Percentiles rank a stretch among this genome's conserved stretches.
These are phyloP conservation scores for Eudasyphora cyanicolor DNA, from an alignment of 2,888 invertebrate genomes.

Conservation along the genomic window DNA sequence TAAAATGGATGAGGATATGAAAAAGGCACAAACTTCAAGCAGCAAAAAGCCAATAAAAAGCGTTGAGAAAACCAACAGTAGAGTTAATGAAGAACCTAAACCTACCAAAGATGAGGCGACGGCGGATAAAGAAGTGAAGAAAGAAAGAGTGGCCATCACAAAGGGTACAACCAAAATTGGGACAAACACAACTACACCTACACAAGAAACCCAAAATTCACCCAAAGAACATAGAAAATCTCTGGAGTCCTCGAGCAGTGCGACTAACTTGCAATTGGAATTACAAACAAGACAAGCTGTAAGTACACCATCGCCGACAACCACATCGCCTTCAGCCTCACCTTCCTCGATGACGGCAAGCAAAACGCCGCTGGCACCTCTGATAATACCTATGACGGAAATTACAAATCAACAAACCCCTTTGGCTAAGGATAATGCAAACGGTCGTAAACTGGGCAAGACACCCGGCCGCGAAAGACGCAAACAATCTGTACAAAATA, in stretches of 20 bases:
- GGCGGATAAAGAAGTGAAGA: conserved; percentile 39
- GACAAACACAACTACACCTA: too few species aligned
- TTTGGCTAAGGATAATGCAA: conserved; percentile 66
- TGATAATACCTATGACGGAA: conserved; percentile 56
- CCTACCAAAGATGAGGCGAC: conserved; percentile 22
- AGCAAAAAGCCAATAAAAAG: conserved; percentile 42
- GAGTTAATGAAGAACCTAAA: conserved; percentile 34
- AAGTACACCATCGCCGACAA: conserved; percentile 55
- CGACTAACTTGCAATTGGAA: not conserved
- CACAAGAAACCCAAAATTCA: not conserved
- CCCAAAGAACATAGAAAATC: conserved; percentile 38
- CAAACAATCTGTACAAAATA: conserved; percentile 70
- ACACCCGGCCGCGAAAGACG: conserved; percentile 79
- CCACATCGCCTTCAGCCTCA: conserved; percentile 21
- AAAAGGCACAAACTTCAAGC: conserved; percentile 45
- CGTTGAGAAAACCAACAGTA: conserved; percentile 43
- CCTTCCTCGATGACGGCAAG: conserved; percentile 32
- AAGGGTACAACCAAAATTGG: conserved; percentile 58
- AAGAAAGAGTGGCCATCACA: conserved; percentile 41
- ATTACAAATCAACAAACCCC: conserved; percentile 51
- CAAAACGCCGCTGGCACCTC: conserved; percentile 43
- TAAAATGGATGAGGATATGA: conserved; percentile 59
- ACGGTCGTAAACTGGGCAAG: conserved; percentile 76
- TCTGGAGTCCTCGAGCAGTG: conserved; percentile 3
- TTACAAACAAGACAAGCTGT: conserved; percentile 37